These are phyloP conservation scores for Sebastes hopkinsi DNA, from an alignment of 2,797 vertebrate genomes.

Conservation along the genomic window DNA sequence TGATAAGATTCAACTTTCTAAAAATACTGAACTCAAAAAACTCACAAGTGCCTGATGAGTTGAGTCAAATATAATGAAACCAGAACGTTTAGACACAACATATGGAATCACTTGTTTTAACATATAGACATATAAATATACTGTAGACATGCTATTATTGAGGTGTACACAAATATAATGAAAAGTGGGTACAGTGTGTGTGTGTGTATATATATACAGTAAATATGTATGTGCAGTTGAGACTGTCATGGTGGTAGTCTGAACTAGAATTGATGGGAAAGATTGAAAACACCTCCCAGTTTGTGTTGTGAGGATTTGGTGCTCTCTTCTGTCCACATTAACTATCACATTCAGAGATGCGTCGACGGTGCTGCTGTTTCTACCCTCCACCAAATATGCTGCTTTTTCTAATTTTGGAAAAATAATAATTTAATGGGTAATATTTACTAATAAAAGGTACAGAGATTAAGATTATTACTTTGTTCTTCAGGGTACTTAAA, in stretches of 20 bases:
- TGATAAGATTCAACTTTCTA: neutral
- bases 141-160: constrained; percentile 20
- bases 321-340: constrained; percentile 20
- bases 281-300: constrained; percentile 7
- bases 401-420: constrained; percentile 60
- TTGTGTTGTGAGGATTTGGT: constrained; percentile 21
- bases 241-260: neutral
- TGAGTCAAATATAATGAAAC: constrained; percentile 19
- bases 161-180: constrained; percentile 3
- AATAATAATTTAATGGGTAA: constrained; percentile 55
- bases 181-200: neutral
- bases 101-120: constrained; percentile 8
- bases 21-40: constrained; percentile 3
- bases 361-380: constrained; percentile 55
- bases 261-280: neutral
- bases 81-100: constrained; percentile 11
- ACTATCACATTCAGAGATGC: constrained; percentile 15
- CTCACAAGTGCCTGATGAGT: neutral
- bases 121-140: neutral
- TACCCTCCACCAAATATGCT: constrained; percentile 62
- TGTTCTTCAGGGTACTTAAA: constrained; percentile 36
- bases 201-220: neutral
- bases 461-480: constrained; percentile 32
- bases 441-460: constrained; percentile 63
- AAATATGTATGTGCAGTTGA: constrained; percentile 1